Conservation (phyloP, 2,797 vertebrate species). For the Pampus argenteus region DNA sequence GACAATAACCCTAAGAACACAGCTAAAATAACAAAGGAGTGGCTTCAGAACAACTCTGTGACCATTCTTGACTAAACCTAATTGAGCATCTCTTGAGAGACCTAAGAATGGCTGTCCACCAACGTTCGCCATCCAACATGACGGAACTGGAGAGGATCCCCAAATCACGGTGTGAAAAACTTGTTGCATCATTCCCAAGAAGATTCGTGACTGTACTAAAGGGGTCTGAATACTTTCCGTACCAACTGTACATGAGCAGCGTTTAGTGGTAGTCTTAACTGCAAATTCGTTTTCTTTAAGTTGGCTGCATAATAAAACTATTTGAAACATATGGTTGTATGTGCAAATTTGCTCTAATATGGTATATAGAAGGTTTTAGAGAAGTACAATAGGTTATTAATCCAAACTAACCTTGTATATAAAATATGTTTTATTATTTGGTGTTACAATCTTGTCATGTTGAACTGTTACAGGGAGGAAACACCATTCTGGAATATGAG, state of each 20-base stretch:
- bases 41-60: no score
- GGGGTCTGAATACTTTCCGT: no score
- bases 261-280: not conserved
- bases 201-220: no score
- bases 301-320: not conserved
- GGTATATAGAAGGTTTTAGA: not conserved
- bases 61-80: no score
- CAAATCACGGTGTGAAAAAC: no score
- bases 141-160: no score
- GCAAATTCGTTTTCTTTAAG: not conserved
- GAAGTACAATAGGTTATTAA: not conserved
- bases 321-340: not conserved
- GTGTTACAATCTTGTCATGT: not conserved
- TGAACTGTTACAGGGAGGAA: slow-evolving; percentile 62
- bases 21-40: no score
- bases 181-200: no score
- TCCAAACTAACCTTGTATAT: not conserved
- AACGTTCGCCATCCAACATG: no score
- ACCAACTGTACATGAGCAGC: not conserved
- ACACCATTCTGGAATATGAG: slow-evolving; percentile 71
- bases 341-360: not conserved
- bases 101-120: no score
- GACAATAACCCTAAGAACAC: no score
- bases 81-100: no score
- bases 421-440: not conserved